Conservation (phyloP, 2,888 invertebrate genomes). For the Alloscopus bannaensis region DNA sequence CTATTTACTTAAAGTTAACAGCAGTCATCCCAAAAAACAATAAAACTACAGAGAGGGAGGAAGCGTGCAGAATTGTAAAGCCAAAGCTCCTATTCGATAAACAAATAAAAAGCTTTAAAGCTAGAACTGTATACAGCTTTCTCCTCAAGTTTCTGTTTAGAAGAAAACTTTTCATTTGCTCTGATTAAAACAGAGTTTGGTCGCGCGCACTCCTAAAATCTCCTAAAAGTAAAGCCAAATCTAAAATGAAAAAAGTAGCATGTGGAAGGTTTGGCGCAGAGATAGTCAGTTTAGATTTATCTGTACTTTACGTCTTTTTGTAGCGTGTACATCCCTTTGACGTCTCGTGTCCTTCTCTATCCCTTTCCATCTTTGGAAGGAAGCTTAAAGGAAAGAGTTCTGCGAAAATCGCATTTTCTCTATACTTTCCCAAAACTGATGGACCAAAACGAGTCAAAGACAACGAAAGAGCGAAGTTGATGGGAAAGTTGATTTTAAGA, state of each 20-base stretch:
- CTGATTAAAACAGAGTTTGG: conserved; percentile 48
- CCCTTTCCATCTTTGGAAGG: no score
- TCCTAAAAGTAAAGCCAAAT: conserved; percentile 12
- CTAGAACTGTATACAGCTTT: conserved; percentile 11
- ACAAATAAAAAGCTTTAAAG: conserved; percentile 28
- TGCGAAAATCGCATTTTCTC: conserved; percentile 30
- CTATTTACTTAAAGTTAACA: neutral
- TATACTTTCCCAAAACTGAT: conserved; percentile 50
- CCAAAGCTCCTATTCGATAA: conserved; percentile 40
- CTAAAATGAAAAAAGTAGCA: conserved; percentile 4
- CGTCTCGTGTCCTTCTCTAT: no score
- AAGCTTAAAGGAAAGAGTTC: neutral
- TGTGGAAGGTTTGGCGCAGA: neutral
- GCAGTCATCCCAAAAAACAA: neutral
- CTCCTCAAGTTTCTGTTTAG: conserved; percentile 9
- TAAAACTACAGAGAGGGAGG: conserved; percentile 23
- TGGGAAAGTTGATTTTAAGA: conserved; percentile 38
- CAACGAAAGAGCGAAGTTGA: conserved; percentile 36
- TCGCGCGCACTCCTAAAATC: no score
- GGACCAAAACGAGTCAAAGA: conserved; percentile 27
- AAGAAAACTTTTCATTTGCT: conserved; percentile 52
- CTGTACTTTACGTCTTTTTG: conserved; percentile 27
- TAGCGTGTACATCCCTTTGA: neutral
- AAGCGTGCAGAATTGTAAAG: conserved; percentile 4
- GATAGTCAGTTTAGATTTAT: conserved; percentile 48